Evolutionary conservation across 2,797 vertebrate genomes (phyloP).

Genomic region (Rhabdophis nuchalis): DNA sequence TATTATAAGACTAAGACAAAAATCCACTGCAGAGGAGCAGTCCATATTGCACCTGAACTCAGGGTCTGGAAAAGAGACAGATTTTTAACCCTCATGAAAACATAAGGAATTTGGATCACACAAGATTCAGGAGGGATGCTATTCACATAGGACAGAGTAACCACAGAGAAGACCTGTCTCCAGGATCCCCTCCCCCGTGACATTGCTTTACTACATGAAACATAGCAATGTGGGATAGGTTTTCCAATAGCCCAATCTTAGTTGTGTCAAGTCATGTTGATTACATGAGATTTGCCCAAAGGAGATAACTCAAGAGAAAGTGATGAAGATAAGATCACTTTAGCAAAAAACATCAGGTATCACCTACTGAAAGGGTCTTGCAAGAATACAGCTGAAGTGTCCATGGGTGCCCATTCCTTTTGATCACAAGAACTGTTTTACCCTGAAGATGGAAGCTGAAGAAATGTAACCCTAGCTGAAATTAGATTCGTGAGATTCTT

Average conservation of each 20-base stretch:
- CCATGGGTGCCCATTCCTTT: background rate
- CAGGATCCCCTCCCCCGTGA: background rate
- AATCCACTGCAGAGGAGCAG: background rate
- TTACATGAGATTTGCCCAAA: background rate
- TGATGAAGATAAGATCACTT: background rate
- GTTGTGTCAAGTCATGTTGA: background rate
- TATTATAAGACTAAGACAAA: background rate
- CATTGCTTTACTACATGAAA: background rate
- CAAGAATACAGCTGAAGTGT: background rate
- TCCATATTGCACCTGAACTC: background rate
- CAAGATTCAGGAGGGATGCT: background rate
- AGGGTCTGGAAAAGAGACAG: background rate
- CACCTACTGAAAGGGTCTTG: background rate
- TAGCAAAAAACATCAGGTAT: background rate
- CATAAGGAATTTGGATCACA: background rate
- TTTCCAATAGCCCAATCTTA: background rate
- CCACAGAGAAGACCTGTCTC: background rate
- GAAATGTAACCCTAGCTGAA: background rate
- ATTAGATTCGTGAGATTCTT: background rate
- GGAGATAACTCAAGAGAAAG: background rate
- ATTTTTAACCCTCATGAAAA: background rate
- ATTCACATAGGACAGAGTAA: background rate
- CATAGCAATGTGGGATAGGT: background rate
- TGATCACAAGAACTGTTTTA: background rate
- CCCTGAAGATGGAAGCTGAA: background rate